These are phyloP conservation scores for Betta splendens DNA, from an alignment of 2,797 vertebrate species.

Conservation along the genomic window DNA sequence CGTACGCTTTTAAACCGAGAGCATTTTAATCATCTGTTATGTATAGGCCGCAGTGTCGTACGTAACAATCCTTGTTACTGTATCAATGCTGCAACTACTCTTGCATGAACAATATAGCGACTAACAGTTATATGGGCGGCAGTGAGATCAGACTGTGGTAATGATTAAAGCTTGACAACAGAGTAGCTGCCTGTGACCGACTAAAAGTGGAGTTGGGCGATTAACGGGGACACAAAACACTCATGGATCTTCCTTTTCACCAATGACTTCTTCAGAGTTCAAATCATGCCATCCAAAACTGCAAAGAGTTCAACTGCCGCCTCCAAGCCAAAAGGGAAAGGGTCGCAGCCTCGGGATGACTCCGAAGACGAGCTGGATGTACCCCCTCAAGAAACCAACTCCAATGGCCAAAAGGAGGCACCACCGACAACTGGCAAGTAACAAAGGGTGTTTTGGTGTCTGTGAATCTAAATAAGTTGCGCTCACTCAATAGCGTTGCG, in stretches of 20 bases:
- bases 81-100: not conserved
- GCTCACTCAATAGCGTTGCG: conserved; percentile 70
- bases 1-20: conserved; percentile 2
- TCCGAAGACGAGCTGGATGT: conserved; percentile 82
- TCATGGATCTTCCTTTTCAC: conserved; percentile 63
- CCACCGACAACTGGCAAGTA: conserved; percentile 81
- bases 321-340: conserved; percentile 76
- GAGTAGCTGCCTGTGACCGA: conserved; percentile 65
- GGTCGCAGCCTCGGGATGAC: conserved; percentile 80
- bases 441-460: conserved; percentile 80
- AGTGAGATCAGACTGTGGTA: conserved; percentile 54
- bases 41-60: not conserved
- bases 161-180: conserved; percentile 65
- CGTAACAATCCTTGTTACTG: not conserved
- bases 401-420: conserved; percentile 78
- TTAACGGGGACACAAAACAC: conserved; percentile 70
- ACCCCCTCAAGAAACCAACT: conserved; percentile 73
- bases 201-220: conserved; percentile 62
- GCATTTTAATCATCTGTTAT: not conserved
- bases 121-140: conserved; percentile 41
- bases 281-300: conserved; percentile 88
- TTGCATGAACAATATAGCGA: conserved; percentile 18
- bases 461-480: conserved; percentile 76
- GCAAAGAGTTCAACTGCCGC: conserved; percentile 86
- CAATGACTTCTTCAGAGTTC: conserved; percentile 74